Evolutionary conservation across 64 coral and sea anemone species (phyloP).

Genomic region (Pocillopora verrucosa): DNA sequence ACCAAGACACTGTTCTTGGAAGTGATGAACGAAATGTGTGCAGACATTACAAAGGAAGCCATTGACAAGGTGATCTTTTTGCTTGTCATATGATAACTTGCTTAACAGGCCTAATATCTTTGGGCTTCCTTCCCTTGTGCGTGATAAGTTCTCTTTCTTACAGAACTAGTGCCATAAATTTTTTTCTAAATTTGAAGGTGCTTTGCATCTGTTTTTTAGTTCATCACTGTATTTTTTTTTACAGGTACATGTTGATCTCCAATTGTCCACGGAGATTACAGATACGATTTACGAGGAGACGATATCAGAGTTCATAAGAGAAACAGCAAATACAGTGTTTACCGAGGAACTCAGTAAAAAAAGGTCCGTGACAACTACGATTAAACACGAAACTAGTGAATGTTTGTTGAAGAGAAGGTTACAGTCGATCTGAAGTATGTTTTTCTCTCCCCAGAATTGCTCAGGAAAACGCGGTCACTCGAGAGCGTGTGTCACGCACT

Average conservation of each 20-base stretch:
- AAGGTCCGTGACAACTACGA: not conserved
- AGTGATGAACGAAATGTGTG: slow-evolving; percentile 86
- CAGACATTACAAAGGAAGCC: slow-evolving; percentile 49
- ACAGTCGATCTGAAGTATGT: not conserved
- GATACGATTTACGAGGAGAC: slow-evolving; percentile 27
- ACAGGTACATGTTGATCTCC: slow-evolving; percentile 59
- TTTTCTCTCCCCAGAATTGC: slow-evolving; percentile 10
- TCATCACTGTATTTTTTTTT: not conserved
- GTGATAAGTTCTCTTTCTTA: too few relatives aligned
- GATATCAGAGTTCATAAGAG: slow-evolving; percentile 42
- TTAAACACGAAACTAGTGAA: not conserved
- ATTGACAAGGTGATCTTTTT: slow-evolving; percentile 47
- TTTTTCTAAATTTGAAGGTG: too few relatives aligned
- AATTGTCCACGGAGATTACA: slow-evolving; percentile 25
- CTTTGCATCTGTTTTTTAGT: not conserved
- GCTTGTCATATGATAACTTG: too few relatives aligned
- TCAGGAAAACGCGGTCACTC: slow-evolving; percentile 32
- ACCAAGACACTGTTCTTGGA: slow-evolving; percentile 78
- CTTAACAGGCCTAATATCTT: too few relatives aligned
- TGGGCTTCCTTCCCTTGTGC: too few relatives aligned
- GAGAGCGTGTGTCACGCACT: slow-evolving; percentile 23
- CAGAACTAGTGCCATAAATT: too few relatives aligned
- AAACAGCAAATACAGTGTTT: slow-evolving; percentile 23
- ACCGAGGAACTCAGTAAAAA: slow-evolving; percentile 44
- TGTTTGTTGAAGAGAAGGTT: too few relatives aligned